Evolutionary conservation across 1,140 invertebrate genomes (phyloP).

Genomic region (Drosophila sechellia): DNA sequence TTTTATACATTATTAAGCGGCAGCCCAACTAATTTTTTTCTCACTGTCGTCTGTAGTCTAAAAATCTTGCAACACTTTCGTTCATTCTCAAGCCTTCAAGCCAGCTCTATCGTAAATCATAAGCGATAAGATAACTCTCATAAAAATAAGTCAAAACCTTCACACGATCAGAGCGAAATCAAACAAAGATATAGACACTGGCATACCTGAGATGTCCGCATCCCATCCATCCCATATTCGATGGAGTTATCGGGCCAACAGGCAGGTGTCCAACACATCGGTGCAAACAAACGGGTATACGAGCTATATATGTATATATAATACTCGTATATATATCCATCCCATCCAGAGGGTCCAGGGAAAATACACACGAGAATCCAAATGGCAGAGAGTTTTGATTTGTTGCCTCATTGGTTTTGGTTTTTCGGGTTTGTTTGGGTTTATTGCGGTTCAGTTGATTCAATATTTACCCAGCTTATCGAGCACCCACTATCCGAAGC

Average conservation of each 20-base stretch:
- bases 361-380: not conserved
- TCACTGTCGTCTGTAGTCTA: not conserved
- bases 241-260: constrained; percentile 51
- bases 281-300: constrained; percentile 19
- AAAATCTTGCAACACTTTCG: constrained; percentile 63
- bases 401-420: constrained; percentile 21
- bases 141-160: constrained; percentile 66
- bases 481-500: constrained; percentile 53
- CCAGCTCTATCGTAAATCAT: constrained; percentile 65
- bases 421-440: constrained; percentile 13
- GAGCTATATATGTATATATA: too few relatives aligned
- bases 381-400: constrained; percentile 18
- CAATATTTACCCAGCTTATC: constrained; percentile 70
- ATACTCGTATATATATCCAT: constrained; percentile 4
- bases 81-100: constrained; percentile 46
- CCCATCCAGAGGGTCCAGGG: constrained; percentile 20
- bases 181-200: constrained; percentile 56
- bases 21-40: not conserved
- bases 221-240: constrained; percentile 43
- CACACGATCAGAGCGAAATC: constrained; percentile 71
- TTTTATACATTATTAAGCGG: too few relatives aligned
- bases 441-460: constrained; percentile 46
- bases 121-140: constrained; percentile 66
- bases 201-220: constrained; percentile 43
- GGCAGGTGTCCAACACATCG: constrained; percentile 49